A percentile compares a stretch with the other conserved stretches of the same genome.
Evolutionary conservation across 2,888 invertebrate genomes (phyloP).

Genomic region (Phortica magna): DNA sequence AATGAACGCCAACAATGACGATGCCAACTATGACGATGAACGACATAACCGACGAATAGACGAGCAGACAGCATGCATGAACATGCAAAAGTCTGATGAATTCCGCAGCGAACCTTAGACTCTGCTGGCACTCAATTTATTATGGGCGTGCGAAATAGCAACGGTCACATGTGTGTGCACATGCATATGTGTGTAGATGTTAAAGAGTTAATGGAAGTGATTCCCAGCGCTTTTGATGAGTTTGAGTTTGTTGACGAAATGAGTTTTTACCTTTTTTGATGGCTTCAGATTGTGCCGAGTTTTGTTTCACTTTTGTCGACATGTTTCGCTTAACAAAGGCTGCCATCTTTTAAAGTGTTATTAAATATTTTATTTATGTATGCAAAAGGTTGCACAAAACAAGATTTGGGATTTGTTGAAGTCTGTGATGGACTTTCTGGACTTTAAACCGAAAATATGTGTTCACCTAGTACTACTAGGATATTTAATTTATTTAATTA

Average conservation of each 20-base stretch:
- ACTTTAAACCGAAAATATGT: too few species aligned
- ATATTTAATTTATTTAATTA: too few species aligned
- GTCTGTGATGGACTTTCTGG: too few species aligned
- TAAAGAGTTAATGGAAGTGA: constrained; percentile 11
- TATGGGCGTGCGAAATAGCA: constrained; percentile 7
- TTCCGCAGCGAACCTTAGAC: neutral
- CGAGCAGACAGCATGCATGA: constrained; percentile 10
- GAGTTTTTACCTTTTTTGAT: neutral
- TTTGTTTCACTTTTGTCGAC: too few species aligned
- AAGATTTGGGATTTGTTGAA: too few species aligned
- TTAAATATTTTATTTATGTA: too few species aligned
- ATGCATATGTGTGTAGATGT: neutral
- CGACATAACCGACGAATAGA: neutral
- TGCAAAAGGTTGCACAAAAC: too few species aligned
- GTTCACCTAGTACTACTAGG: too few species aligned
- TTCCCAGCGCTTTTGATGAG: neutral
- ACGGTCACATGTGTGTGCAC: neutral
- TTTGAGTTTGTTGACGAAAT: neutral
- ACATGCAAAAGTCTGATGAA: neutral
- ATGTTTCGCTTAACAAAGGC: too few species aligned
- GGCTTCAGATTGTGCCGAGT: too few species aligned
- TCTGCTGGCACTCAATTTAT: constrained; percentile 1
- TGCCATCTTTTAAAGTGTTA: too few species aligned
- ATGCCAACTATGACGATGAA: neutral
- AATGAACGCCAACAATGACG: neutral